Conservation (phyloP, 2,113 vertebrate species). For the Epinephelus moara region DNA sequence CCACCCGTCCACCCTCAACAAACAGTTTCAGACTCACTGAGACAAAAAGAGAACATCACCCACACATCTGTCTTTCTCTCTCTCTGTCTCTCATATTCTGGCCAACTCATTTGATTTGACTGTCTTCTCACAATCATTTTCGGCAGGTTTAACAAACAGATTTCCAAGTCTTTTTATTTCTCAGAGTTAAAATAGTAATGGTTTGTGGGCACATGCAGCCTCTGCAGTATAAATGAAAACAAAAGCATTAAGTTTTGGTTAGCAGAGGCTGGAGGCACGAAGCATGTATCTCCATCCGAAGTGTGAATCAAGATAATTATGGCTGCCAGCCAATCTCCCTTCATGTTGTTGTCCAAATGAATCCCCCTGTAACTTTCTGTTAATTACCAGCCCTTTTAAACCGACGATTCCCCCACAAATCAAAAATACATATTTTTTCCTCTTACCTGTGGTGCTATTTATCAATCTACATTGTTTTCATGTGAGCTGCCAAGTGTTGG, state of each 20-base stretch:
- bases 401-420: too few species aligned
- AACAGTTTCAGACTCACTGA: constrained; percentile 59
- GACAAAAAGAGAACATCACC: constrained; percentile 63
- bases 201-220: not conserved
- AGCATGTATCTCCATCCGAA: constrained; percentile 25
- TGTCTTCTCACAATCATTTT: not conserved
- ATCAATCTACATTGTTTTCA: too few species aligned
- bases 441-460: too few species aligned
- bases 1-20: constrained; percentile 59
- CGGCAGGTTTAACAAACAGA: not conserved
- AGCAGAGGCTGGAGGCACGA: constrained; percentile 11
- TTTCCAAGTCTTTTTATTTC: constrained; percentile 7
- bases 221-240: constrained; percentile 18
- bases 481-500: too few species aligned
- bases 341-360: constrained; percentile 29
- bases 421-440: too few species aligned
- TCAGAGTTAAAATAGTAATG: not conserved
- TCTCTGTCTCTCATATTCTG: constrained; percentile 6
- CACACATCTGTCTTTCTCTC: constrained; percentile 45
- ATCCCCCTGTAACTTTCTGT: constrained; percentile 34
- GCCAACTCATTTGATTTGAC: not conserved
- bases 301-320: constrained; percentile 37
- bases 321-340: constrained; percentile 8
- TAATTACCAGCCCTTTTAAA: not conserved
- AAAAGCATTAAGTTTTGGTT: constrained; percentile 7